Conservation (phyloP, 2,888 invertebrate genomes). For the Orchesella flavescens region DNA sequence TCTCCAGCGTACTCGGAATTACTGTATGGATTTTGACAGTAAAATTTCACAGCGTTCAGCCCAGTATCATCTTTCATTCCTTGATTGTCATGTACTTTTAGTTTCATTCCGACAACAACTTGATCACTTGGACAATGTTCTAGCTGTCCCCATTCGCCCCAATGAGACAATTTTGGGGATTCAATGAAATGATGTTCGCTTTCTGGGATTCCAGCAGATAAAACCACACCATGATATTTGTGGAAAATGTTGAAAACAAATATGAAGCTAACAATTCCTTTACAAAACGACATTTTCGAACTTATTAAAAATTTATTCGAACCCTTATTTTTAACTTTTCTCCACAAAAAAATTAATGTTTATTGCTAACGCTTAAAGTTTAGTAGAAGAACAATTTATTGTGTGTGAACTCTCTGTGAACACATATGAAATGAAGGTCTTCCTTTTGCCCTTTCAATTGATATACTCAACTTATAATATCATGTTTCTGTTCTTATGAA, state of each 20-base stretch:
- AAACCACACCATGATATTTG: not conserved
- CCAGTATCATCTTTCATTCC: slow-evolving; percentile 64
- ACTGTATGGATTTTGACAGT: slow-evolving; percentile 50
- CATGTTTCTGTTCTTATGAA: too few species aligned
- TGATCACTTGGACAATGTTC: slow-evolving; percentile 57
- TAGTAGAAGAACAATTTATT: not conserved
- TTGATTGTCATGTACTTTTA: slow-evolving; percentile 57
- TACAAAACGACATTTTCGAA: not conserved
- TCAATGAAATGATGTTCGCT: slow-evolving; percentile 36
- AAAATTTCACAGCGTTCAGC: slow-evolving; percentile 59
- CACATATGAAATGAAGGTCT: too few species aligned
- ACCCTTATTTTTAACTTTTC: too few species aligned
- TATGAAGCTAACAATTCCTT: not conserved
- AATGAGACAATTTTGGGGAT: slow-evolving; percentile 36
- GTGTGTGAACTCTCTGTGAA: too few species aligned
- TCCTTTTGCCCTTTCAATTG: too few species aligned
- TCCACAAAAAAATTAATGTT: not conserved
- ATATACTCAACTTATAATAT: too few species aligned
- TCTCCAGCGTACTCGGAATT: slow-evolving; percentile 4
- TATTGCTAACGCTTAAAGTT: not conserved
- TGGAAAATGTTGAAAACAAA: too few species aligned
- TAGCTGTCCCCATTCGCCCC: slow-evolving; percentile 60
- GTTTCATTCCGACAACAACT: slow-evolving; percentile 61
- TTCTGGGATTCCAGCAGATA: slow-evolving; percentile 8
- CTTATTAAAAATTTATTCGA: not conserved